These are phyloP conservation scores for Pogonus chalceus DNA, from an alignment of 1,140 invertebrate genomes.

Conservation along the genomic window DNA sequence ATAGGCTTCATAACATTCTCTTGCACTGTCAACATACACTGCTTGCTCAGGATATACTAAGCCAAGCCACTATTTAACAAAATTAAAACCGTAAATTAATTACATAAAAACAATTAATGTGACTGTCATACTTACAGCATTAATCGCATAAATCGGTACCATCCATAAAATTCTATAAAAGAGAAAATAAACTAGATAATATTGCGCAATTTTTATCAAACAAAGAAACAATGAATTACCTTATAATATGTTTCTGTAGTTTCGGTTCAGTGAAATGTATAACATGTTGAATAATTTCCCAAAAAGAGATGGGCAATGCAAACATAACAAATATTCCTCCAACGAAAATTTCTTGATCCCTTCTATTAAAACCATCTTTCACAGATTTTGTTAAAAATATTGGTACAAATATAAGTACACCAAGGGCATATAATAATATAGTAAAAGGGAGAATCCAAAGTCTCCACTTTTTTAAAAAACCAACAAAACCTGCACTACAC, in stretches of 20 bases:
- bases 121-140: conserved; percentile 63
- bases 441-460: conserved; percentile 80
- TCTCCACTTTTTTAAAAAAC: conserved; percentile 53
- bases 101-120: conserved; percentile 7
- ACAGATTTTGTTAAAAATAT: conserved; percentile 65
- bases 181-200: conserved; percentile 21
- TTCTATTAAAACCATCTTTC: conserved; percentile 58
- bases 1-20: conserved; percentile 94
- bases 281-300: conserved; percentile 89
- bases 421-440: conserved; percentile 65
- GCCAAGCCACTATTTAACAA: conserved; percentile 64
- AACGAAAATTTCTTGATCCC: conserved; percentile 69
- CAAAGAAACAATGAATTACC: conserved; percentile 41
- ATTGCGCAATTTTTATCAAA: conserved; percentile 5
- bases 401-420: conserved; percentile 75
- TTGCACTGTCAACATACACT: conserved; percentile 83
- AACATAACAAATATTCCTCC: conserved; percentile 85
- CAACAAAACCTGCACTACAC: background rate
- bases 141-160: conserved; percentile 93
- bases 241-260: conserved; percentile 88
- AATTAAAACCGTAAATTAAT: conserved; percentile 14
- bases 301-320: conserved; percentile 84
- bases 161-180: conserved; percentile 87
- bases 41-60: conserved; percentile 71
- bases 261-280: conserved; percentile 88